Percentiles rank a stretch among this genome's conserved stretches.
These are phyloP conservation scores for Xylocopa sonorina DNA, from an alignment of 1,140 invertebrate species.

Conservation along the genomic window DNA sequence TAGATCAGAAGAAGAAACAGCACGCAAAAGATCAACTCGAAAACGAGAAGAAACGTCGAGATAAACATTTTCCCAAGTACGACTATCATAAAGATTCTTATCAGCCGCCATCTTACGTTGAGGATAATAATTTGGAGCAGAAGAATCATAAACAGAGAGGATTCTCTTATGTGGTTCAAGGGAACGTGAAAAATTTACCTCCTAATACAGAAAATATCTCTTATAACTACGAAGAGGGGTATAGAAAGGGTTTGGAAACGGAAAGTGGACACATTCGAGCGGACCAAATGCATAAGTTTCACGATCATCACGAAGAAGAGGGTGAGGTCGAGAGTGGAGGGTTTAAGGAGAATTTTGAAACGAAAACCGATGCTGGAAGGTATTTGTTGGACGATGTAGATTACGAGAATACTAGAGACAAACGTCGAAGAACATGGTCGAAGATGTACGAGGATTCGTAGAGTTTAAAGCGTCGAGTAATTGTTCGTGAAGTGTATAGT, in stretches of 20 bases:
- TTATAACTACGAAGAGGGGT: constrained; percentile 69
- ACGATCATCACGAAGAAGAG: constrained; percentile 71
- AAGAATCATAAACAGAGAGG: not conserved
- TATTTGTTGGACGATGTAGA: constrained; percentile 59
- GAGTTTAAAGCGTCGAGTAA: not conserved
- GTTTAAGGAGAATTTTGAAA: constrained; percentile 78
- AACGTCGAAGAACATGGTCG: constrained; percentile 63
- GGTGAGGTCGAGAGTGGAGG: constrained; percentile 79
- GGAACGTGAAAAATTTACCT: constrained; percentile 70
- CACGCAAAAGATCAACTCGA: not conserved
- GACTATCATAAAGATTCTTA: constrained; percentile 22
- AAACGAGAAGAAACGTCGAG: not conserved
- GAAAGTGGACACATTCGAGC: constrained; percentile 67
- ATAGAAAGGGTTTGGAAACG: constrained; percentile 64
- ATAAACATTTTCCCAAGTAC: not conserved
- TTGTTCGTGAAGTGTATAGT: not conserved
- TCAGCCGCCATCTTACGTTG: constrained; percentile 2
- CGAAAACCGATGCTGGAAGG: constrained; percentile 48
- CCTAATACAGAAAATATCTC: constrained; percentile 67
- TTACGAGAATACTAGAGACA: constrained; percentile 53
- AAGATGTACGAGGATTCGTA: not conserved
- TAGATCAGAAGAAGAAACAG: not conserved
- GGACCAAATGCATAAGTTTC: constrained; percentile 72
- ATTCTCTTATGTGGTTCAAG: constrained; percentile 64
- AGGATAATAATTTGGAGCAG: constrained; percentile 31